Evolutionary conservation across 2,113 vertebrate genomes (phyloP), one percentile per base, ranked within the genome.

Genomic region (Osmerus eperlanus): DNA sequence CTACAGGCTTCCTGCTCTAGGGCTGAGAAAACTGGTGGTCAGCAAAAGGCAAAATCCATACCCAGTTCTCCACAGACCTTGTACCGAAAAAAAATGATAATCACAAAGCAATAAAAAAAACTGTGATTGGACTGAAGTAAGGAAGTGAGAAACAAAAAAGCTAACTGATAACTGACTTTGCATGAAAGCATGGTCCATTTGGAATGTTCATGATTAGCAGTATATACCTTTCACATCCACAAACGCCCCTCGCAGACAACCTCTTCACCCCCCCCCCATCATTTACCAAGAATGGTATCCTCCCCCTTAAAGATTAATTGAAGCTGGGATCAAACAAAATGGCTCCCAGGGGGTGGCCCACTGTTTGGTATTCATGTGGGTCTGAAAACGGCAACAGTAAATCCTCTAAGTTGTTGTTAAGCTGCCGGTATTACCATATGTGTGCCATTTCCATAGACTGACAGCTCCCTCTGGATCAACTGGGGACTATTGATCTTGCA

Each of bases 301-400:
- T 93, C 92, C 92, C 89, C 89, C 87, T 92, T 91, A 91, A 93
- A 93, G 93, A 94, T 94, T 93, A 93, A 94, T 93, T 92, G 92
- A 91, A 90, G 89, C 87, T 84, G 85, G 92, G 88, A 92, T 93
- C 91, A 94, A 93, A 92, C 90, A 94, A 94, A 93, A 93, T 94
- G 91, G 90, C 91, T 94, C 93, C 93, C 93, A 93, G 89, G 93
- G 92, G 93, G 92, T 91, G 90, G 85, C 85, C 90, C 84, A 85
- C 91, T 90, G 89, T 89, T 92, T 91, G 86, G 90, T 91, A 91
- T 91, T 91, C 88, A 84, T 83, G 85, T 85, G 84, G 85, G 87
- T 86, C 88, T 80, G 84, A 91, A 91, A 91, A 91, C 84, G 73
- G 89, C 86, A 90, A 89, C 88, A 89, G 89, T 91, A 91, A 93